Percentiles rank a stretch among this genome's conserved stretches.
These are phyloP conservation scores for Augochlorella aurata DNA, from an alignment of 2,888 invertebrate genomes.

Conservation along the genomic window DNA sequence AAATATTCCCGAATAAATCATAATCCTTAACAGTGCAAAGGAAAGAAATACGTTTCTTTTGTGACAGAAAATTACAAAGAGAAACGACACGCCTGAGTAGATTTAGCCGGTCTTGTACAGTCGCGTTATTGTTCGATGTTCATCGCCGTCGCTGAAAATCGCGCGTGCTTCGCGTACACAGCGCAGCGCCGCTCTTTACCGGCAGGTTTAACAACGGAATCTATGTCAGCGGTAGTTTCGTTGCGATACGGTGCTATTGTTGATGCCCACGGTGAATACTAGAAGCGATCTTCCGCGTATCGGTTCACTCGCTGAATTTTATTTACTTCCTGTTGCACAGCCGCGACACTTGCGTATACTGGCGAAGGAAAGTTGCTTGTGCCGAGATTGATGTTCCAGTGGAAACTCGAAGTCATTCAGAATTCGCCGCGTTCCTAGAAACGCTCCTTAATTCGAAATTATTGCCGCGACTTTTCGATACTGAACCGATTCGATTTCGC, in stretches of 20 bases:
- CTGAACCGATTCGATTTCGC: too few species aligned
- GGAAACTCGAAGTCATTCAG: slow-evolving; percentile 47
- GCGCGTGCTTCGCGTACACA: slow-evolving; percentile 24
- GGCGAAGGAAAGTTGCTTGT: slow-evolving; percentile 57
- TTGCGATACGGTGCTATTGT: slow-evolving; percentile 1
- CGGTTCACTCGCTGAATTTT: slow-evolving; percentile 13
- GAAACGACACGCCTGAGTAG: too few species aligned
- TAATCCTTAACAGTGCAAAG: too few species aligned
- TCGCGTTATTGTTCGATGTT: slow-evolving; percentile 14
- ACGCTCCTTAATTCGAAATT: slow-evolving; percentile 25
- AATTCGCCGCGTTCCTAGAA: background rate
- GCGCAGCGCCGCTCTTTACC: background rate
- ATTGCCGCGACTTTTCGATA: too few species aligned
- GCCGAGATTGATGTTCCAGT: slow-evolving; percentile 43
- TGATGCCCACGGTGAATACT: background rate
- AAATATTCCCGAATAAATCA: too few species aligned
- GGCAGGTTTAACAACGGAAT: slow-evolving; percentile 10
- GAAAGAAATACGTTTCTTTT: too few species aligned
- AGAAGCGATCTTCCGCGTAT: slow-evolving; percentile 7
- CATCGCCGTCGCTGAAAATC: slow-evolving; percentile 28
- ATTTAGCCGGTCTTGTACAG: too few species aligned
- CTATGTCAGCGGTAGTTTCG: slow-evolving; percentile 11
- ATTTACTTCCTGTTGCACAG: slow-evolving; percentile 31
- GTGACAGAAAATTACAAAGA: too few species aligned
- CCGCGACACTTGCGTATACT: slow-evolving; percentile 27